Evolutionary conservation across 2,888 invertebrate genomes (phyloP).

Genomic region (Thecocarcelia acutangulata): DNA sequence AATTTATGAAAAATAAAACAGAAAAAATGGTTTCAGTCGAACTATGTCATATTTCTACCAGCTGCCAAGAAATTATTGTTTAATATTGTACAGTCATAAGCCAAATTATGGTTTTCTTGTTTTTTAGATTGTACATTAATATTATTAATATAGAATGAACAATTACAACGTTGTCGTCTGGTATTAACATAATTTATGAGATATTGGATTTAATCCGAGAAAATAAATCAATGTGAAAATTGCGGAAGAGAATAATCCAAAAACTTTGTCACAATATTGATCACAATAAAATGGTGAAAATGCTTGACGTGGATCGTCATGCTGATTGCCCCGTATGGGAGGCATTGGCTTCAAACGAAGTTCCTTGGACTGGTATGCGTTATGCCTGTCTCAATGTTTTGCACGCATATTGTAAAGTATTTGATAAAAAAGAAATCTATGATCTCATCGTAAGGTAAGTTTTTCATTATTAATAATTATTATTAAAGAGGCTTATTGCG

Average conservation of each 20-base stretch:
- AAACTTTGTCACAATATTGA: conserved; percentile 27
- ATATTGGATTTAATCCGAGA: too few species aligned
- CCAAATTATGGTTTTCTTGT: too few species aligned
- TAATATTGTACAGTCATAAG: too few species aligned
- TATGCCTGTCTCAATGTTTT: conserved; percentile 92
- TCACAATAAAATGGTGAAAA: conserved; percentile 79
- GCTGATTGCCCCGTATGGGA: conserved; percentile 85
- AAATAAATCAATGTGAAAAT: conserved; percentile 29
- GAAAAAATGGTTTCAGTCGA: too few species aligned
- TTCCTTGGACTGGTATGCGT: conserved; percentile 92
- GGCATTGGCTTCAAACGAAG: conserved; percentile 82
- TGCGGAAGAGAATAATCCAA: background rate
- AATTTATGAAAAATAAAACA: too few species aligned
- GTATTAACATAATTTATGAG: too few species aligned
- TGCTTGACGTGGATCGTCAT: conserved; percentile 85
- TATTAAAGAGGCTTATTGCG: too few species aligned
- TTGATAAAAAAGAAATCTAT: conserved; percentile 90
- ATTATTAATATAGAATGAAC: too few species aligned
- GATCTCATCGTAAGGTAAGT: conserved; percentile 90
- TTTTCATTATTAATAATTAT: background rate
- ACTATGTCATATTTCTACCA: too few species aligned
- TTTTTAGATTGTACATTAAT: too few species aligned
- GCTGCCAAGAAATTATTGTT: too few species aligned
- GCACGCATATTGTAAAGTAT: conserved; percentile 93
- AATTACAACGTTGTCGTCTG: too few species aligned